Base-by-base conservation (phyloP, 2,797 vertebrate genomes). In the Sebastes trivittatus region DNA sequence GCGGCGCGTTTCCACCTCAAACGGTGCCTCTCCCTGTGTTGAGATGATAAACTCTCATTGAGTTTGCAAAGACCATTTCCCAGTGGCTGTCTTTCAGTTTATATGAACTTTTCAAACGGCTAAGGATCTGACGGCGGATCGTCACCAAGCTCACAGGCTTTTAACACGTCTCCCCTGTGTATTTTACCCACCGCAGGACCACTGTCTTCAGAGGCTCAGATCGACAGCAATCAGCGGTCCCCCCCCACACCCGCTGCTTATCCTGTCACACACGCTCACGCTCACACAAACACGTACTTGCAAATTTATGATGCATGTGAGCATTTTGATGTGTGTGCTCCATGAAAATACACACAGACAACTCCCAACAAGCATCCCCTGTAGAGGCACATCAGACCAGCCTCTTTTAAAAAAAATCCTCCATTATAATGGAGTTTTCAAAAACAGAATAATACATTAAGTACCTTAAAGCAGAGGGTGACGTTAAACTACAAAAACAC, bases 391-490 rank as follows among this genome's bases (percentile, higher is more conserved):
- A 94, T 92, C 90, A 93, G 72, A 92, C 81, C 80, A 56, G 81
- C 81, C 79, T 87, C 61, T 56, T 82, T 66, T 23, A 70, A 77
- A 80, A 84, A 73, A 82, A 76, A 83, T 70, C 73, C 18, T 84
- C 82, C 65, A 68, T 93, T 86, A 88, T 93, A 93, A 94, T 91
- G 73, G 68, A 62, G 82, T 84, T 87, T 88, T 88, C 72, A 88
- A 90, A 95, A 95, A 94, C 85, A 91, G 95, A 96, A 96, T 95
- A 95, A 95, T 92, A 91, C 93, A 95, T 95, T 90, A 94, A 90
- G 78, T 68, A 88, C 76, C 79, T 88, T 92, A 89, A 93, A 94
- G 86, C 81, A 87, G 87, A 92, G 82, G 75, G 75, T 85, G 83
- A 89, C 65, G 79, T 88, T 87, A 88, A 86, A 87, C 87, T 87